Conservation (phyloP, 2,797 vertebrate species). For the Podarcis lilfordi region DNA sequence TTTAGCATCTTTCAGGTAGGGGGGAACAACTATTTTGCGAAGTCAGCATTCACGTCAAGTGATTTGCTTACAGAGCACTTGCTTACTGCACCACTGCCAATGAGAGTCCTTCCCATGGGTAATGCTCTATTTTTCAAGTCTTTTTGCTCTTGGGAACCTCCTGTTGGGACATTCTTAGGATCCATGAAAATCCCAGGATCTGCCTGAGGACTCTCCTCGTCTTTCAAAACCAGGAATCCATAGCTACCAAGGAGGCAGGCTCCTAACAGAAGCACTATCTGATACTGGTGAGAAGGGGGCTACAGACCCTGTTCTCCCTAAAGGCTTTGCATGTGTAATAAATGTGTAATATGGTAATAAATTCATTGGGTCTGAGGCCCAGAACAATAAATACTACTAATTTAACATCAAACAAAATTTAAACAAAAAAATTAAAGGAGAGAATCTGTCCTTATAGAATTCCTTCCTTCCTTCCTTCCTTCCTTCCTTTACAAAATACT, state of each 20-base stretch:
- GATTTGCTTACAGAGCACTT: not conserved
- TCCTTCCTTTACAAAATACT: no score
- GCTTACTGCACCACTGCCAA: not conserved
- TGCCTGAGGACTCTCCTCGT: no score
- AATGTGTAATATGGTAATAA: not conserved
- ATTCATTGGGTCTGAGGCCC: not conserved
- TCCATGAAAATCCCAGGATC: not conserved
- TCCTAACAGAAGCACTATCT: not conserved
- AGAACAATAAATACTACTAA: not conserved
- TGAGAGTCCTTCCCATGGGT: not conserved
- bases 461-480: not conserved
- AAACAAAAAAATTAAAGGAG: not conserved
- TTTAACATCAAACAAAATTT: not conserved
- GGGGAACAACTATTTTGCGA: not conserved
- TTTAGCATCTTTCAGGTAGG: not conserved
- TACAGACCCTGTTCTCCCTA: not conserved
- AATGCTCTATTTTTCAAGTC: not conserved
- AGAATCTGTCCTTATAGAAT: not conserved
- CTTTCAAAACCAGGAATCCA: not conserved
- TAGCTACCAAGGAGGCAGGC: not conserved
- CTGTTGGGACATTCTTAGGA: not conserved
- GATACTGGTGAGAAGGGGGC: not conserved
- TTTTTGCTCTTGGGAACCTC: not conserved
- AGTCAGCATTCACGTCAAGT: not conserved
- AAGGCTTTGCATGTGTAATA: not conserved